A percentile compares a stretch with the other conserved stretches of the same genome.
These are phyloP conservation scores for Lasius fuliginosus DNA, from an alignment of 2,888 invertebrate genomes.

Conservation along the genomic window DNA sequence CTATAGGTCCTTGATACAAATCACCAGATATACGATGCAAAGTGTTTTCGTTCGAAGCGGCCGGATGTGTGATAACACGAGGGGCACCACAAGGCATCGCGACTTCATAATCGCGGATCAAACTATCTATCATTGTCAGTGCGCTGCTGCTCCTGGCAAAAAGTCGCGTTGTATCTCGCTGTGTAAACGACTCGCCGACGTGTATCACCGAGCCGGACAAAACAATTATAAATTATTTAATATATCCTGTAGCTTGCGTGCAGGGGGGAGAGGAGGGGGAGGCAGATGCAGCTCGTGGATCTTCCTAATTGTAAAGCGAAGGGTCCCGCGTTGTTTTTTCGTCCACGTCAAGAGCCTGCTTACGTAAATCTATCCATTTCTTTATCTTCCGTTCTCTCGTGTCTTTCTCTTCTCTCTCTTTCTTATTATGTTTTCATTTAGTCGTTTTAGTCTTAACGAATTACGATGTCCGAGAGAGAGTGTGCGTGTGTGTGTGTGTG, in stretches of 20 bases:
- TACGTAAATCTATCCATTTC: conserved; percentile 30
- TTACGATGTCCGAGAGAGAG: conserved; percentile 60
- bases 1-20: conserved; percentile 7
- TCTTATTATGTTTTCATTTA: conserved; percentile 61
- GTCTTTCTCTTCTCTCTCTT: conserved; percentile 15
- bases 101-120: conserved; percentile 76
- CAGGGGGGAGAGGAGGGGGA: neutral
- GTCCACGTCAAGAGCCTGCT: conserved; percentile 47
- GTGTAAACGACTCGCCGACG: conserved; percentile 77
- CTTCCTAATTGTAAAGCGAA: conserved; percentile 77
- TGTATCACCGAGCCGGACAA: conserved; percentile 74
- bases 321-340: conserved; percentile 72
- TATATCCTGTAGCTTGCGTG: conserved; percentile 67
- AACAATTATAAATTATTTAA: conserved; percentile 82
- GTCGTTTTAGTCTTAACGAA: conserved; percentile 68
- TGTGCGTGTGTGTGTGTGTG: neutral
- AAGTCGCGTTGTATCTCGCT: conserved; percentile 71
- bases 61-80: conserved; percentile 23
- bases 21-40: neutral
- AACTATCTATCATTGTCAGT: conserved; percentile 77
- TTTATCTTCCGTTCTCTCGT: conserved; percentile 26
- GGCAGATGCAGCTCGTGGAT: conserved; percentile 58
- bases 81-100: conserved; percentile 56
- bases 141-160: conserved; percentile 58
- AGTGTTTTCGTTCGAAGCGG: neutral